Evolutionary conservation across 2,888 invertebrate species (phyloP).

Genomic region (Oscheius sp.): DNA sequence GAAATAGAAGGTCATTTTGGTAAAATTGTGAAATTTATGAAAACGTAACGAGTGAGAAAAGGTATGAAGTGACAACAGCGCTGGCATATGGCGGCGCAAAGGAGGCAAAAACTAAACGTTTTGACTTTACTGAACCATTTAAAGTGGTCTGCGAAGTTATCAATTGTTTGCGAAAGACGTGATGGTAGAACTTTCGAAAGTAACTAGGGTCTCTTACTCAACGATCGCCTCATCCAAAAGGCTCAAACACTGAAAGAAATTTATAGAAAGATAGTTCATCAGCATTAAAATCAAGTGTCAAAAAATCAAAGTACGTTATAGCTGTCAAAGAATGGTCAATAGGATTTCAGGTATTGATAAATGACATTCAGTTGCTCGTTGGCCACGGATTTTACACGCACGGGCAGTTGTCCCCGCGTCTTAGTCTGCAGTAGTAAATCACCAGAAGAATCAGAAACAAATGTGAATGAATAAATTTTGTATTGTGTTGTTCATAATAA

Average conservation of each 20-base stretch:
- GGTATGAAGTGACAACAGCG: conserved; percentile 28
- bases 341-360: conserved; percentile 25
- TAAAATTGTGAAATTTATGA: background rate
- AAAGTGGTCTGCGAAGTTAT: background rate
- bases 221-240: background rate
- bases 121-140: conserved; percentile 9
- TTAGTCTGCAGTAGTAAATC: conserved; percentile 21
- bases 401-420: conserved; percentile 20
- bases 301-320: background rate
- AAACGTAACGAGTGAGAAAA: conserved; percentile 17
- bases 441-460: conserved; percentile 29
- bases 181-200: too few species aligned
- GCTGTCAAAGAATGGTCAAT: background rate
- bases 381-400: conserved; percentile 26
- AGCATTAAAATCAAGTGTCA: background rate
- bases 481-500: too few species aligned
- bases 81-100: conserved; percentile 29
- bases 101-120: conserved; percentile 8
- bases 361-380: conserved; percentile 17
- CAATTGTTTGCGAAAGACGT: background rate
- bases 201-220: too few species aligned
- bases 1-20: background rate
- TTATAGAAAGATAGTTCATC: background rate
- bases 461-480: conserved; percentile 13
- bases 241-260: background rate